phyloP scores from a whole-genome alignment of 1,140 invertebrate genomes.

The Drosophila obscura region DNA sequence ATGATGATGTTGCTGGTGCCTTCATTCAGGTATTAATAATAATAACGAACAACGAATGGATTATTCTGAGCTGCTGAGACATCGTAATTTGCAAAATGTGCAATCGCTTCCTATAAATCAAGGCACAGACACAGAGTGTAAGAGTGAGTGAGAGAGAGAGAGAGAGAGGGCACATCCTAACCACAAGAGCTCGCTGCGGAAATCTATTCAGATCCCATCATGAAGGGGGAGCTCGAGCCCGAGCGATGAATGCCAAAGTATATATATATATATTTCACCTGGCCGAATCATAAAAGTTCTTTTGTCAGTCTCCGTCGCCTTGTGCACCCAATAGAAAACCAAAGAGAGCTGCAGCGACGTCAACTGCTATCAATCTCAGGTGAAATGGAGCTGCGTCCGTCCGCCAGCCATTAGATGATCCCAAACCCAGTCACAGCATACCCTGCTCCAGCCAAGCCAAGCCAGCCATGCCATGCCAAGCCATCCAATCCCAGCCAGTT shows the following conservation, averaged over 20 bases:
- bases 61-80: conserved; percentile 55
- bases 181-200: neutral
- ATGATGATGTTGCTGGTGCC: conserved; percentile 46
- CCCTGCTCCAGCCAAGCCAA: conserved; percentile 3
- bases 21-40: conserved; percentile 66
- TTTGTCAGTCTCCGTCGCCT: conserved; percentile 36
- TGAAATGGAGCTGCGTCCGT: conserved; percentile 61
- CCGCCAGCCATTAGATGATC: conserved; percentile 50
- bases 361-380: conserved; percentile 78
- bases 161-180: neutral
- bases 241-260: conserved; percentile 5
- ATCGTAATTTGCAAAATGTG: conserved; percentile 79
- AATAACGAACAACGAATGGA: conserved; percentile 39
- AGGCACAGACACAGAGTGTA: conserved; percentile 2
- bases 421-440: neutral
- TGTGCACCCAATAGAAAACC: conserved; percentile 41
- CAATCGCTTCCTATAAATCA: conserved; percentile 81
- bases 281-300: conserved; percentile 56
- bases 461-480: neutral
- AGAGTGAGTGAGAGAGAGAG: too few relatives aligned
- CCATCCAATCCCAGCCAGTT: conserved; percentile 21
- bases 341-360: conserved; percentile 52
- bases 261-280: conserved; percentile 74
- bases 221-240: conserved; percentile 13
- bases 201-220: conserved; percentile 66